Percentiles rank a stretch among this genome's conserved stretches.
Evolutionary conservation across 2,797 vertebrate species (phyloP).

Genomic region (Rallus crepitans): DNA sequence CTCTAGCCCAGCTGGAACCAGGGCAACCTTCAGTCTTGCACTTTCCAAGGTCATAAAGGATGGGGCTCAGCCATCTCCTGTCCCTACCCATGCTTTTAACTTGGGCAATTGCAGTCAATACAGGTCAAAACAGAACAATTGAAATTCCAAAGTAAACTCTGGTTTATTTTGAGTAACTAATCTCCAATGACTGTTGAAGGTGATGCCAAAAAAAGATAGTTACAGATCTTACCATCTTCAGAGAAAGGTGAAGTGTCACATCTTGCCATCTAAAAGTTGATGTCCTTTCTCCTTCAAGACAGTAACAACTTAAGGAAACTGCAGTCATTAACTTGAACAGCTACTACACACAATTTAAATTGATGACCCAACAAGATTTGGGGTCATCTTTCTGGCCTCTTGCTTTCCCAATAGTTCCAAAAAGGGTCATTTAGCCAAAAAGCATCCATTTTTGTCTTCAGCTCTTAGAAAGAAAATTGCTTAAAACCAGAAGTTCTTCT

Average conservation of each 20-base stretch:
- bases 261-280: neutral
- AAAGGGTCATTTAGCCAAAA: neutral
- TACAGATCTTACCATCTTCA: neutral
- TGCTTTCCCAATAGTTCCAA: neutral
- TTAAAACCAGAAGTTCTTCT: neutral
- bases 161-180: neutral
- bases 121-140: neutral
- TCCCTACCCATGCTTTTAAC: neutral
- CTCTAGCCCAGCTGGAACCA: no score
- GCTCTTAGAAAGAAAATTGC: neutral
- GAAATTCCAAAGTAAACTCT: neutral
- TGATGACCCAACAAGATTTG: neutral
- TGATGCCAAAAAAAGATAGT: neutral
- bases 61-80: neutral
- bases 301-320: neutral
- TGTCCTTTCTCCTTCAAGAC: neutral
- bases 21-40: neutral
- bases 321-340: neutral
- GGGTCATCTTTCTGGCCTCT: neutral
- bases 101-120: neutral
- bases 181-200: neutral
- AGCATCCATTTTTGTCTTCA: neutral
- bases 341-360: neutral
- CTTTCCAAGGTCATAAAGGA: neutral
- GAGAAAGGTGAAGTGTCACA: neutral